Conservation (phyloP, 2,797 vertebrate species). For the Pelochelys cantorii region DNA sequence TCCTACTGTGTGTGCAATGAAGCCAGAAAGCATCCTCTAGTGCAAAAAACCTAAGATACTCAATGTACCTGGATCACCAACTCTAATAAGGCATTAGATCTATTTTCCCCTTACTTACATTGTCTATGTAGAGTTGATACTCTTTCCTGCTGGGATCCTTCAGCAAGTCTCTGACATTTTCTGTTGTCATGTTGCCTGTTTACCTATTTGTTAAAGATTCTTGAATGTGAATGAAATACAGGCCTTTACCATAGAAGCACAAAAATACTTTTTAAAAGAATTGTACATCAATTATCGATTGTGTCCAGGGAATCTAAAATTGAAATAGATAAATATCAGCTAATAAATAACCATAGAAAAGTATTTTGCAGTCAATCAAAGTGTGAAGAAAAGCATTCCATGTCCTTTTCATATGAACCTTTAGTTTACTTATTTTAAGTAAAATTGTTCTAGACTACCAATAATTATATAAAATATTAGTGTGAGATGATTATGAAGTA, state of each 20-base stretch:
- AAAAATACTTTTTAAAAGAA: neutral
- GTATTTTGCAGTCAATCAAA: constrained; percentile 20
- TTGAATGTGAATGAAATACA: neutral
- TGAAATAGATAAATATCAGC: neutral
- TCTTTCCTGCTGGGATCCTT: constrained; percentile 60
- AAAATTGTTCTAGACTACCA: neutral
- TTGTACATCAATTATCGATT: neutral
- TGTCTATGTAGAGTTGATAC: neutral
- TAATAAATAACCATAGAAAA: constrained; percentile 26
- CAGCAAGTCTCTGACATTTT: constrained; percentile 11
- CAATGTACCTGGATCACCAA: neutral
- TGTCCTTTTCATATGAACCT: constrained; percentile 41
- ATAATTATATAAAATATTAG: neutral
- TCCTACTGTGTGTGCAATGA: constrained; percentile 64
- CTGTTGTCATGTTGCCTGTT: neutral
- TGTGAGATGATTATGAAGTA: constrained; percentile 39
- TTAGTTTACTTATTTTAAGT: neutral
- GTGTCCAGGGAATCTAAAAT: neutral
- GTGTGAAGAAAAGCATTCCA: constrained; percentile 33
- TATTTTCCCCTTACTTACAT: constrained; percentile 1
- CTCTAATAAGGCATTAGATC: neutral
- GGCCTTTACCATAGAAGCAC: neutral
- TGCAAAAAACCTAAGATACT: constrained; percentile 19
- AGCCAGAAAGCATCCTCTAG: constrained; percentile 47
- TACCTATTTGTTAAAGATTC: neutral